Evolutionary conservation across 2,797 vertebrate genomes (phyloP).

Genomic region (Champsocephalus gunnari): DNA sequence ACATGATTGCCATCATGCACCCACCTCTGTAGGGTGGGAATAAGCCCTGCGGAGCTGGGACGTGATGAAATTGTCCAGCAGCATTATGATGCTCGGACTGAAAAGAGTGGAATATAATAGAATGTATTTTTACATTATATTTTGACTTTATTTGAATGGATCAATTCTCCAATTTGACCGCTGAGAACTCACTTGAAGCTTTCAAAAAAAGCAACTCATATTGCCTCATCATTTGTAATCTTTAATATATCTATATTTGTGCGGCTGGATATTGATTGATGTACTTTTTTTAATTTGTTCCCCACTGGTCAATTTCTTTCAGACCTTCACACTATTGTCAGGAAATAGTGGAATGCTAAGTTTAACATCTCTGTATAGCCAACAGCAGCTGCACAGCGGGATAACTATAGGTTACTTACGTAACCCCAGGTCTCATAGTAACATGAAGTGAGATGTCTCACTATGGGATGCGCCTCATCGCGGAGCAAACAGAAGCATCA

Average conservation of each 20-base stretch:
- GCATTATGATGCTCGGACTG: slow-evolving; percentile 2
- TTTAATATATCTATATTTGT: not conserved
- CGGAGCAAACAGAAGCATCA: too few species aligned
- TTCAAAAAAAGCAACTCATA: not conserved
- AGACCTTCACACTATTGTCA: not conserved
- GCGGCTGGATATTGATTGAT: not conserved
- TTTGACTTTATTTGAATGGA: not conserved
- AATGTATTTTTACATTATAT: slow-evolving; percentile 4
- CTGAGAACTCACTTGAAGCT: not conserved
- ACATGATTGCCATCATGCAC: slow-evolving; percentile 40
- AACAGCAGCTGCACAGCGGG: slow-evolving; percentile 24
- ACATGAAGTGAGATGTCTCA: too few species aligned
- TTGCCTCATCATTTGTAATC: not conserved
- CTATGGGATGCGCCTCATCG: too few species aligned
- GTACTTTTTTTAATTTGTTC: not conserved
- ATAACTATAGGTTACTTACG: too few species aligned
- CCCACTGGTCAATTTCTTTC: rapidly evolving
- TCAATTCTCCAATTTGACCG: not conserved
- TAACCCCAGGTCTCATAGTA: too few species aligned
- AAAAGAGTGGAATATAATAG: slow-evolving; percentile 10
- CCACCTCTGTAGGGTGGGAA: slow-evolving; percentile 35
- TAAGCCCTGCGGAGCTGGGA: slow-evolving; percentile 5
- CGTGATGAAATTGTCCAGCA: slow-evolving; percentile 40
- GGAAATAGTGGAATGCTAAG: not conserved
- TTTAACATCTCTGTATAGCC: not conserved